Evolutionary conservation across 2,888 invertebrate species (phyloP).

Genomic region (Hedychridium roseum): DNA sequence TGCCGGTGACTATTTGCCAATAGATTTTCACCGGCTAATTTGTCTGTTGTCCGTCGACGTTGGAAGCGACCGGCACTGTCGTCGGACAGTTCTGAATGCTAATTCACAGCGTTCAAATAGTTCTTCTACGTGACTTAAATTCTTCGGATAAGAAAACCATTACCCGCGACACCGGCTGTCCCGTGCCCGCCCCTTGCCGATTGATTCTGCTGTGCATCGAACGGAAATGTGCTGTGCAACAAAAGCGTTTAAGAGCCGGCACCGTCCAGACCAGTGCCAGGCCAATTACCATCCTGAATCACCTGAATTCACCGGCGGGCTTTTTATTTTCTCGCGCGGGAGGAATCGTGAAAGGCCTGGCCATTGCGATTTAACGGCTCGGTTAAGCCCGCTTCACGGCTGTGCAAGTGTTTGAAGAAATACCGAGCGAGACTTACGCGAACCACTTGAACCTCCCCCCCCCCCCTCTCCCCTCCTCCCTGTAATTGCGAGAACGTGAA

Average conservation of each 20-base stretch:
- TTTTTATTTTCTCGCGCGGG: no score
- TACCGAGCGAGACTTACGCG: no score
- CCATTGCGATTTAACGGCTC: no score
- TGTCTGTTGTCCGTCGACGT: constrained; percentile 43
- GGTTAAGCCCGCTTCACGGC: no score
- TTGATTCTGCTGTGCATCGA: constrained; percentile 37
- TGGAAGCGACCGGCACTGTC: constrained; percentile 34
- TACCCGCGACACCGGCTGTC: no score
- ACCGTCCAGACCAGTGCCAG: constrained; percentile 11
- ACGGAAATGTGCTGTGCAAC: constrained; percentile 32
- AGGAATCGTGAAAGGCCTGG: no score
- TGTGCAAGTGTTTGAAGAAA: no score
- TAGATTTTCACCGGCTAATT: constrained; percentile 44
- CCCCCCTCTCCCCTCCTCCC: no score
- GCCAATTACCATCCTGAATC: constrained; percentile 10
- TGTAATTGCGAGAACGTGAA: no score
- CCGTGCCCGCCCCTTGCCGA: constrained; percentile 26
- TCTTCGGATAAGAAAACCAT: constrained; percentile 44
- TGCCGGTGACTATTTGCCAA: constrained; percentile 47
- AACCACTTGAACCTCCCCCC: no score
- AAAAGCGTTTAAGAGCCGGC: constrained; percentile 34
- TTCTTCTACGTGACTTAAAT: constrained; percentile 61
- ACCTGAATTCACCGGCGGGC: constrained; percentile 12
- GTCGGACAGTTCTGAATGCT: constrained; percentile 44
- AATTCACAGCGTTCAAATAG: constrained; percentile 53